These are phyloP conservation scores for Nibea coibor DNA, from an alignment of 2,113 vertebrate genomes.

Conservation along the genomic window DNA sequence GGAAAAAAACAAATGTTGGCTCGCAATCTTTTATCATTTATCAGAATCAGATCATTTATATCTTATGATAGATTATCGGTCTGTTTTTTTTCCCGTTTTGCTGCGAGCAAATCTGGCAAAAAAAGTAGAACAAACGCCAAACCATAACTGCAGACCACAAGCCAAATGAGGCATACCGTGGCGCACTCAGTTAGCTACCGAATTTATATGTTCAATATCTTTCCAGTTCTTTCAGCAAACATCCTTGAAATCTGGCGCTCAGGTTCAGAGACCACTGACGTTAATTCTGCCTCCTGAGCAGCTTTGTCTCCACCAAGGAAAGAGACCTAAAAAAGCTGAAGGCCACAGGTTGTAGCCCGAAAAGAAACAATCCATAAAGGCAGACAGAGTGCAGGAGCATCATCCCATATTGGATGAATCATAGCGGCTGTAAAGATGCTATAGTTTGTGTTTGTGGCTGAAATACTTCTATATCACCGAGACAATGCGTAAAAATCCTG, in stretches of 20 bases:
- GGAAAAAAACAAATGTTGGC: too few relatives aligned
- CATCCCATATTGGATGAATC: conserved; percentile 28
- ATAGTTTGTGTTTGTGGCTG: conserved; percentile 5
- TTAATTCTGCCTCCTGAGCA: not conserved
- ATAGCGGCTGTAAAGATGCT: conserved; percentile 39
- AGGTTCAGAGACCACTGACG: not conserved
- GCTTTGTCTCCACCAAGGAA: not conserved
- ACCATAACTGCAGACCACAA: not conserved
- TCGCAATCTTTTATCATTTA: too few relatives aligned
- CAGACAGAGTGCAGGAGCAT: conserved; percentile 8
- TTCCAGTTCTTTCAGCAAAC: not conserved
- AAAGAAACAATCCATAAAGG: conserved; percentile 53
- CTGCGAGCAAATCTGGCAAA: too few relatives aligned
- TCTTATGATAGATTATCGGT: too few relatives aligned
- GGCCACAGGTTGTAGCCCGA: conserved; percentile 1
- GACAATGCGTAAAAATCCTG: conserved; percentile 29
- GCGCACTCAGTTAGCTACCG: too few relatives aligned
- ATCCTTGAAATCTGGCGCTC: not conserved
- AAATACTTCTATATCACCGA: conserved; percentile 26
- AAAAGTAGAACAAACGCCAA: too few relatives aligned
- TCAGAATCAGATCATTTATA: too few relatives aligned
- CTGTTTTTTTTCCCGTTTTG: too few relatives aligned
- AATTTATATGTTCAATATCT: not conserved
- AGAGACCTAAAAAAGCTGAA: not conserved
- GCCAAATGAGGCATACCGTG: too few relatives aligned